These are phyloP conservation scores for Eleutherodactylus coqui DNA, from an alignment of 2,797 vertebrate species.

Conservation along the genomic window DNA sequence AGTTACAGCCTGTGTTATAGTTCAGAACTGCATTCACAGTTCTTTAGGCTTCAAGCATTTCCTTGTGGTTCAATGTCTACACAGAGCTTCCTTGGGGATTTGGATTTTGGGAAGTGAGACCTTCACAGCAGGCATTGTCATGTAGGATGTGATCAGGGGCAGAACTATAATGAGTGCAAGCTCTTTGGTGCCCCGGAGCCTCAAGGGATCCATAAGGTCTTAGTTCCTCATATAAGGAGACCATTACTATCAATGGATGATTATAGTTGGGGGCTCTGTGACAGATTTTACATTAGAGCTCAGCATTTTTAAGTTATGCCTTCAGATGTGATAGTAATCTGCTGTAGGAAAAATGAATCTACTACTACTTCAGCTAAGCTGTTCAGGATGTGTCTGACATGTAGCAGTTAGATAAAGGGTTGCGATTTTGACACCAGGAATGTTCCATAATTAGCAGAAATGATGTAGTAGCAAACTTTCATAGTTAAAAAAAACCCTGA, in stretches of 20 bases:
- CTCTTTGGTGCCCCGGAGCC: too few relatives aligned
- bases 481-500: not conserved
- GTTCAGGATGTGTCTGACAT: not conserved
- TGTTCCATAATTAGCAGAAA: not conserved
- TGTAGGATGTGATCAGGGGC: too few relatives aligned
- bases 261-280: too few relatives aligned
- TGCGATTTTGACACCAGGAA: not conserved
- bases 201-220: too few relatives aligned
- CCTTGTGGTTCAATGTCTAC: not conserved
- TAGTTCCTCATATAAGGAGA: too few relatives aligned
- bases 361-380: not conserved
- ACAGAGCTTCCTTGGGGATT: not conserved
- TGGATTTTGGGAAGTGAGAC: not conserved
- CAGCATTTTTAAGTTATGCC: too few relatives aligned
- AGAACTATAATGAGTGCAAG: too few relatives aligned
- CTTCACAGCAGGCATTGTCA: not conserved
- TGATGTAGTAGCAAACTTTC: not conserved
- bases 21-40: not conserved
- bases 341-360: not conserved
- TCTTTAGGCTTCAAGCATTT: too few relatives aligned
- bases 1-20: not conserved
- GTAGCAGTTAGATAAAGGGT: not conserved
- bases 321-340: too few relatives aligned
- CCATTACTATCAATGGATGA: too few relatives aligned
- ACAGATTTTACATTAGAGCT: too few relatives aligned